phyloP scores from a whole-genome alignment of 1,140 invertebrate species.

The Nasonia longicornis region DNA sequence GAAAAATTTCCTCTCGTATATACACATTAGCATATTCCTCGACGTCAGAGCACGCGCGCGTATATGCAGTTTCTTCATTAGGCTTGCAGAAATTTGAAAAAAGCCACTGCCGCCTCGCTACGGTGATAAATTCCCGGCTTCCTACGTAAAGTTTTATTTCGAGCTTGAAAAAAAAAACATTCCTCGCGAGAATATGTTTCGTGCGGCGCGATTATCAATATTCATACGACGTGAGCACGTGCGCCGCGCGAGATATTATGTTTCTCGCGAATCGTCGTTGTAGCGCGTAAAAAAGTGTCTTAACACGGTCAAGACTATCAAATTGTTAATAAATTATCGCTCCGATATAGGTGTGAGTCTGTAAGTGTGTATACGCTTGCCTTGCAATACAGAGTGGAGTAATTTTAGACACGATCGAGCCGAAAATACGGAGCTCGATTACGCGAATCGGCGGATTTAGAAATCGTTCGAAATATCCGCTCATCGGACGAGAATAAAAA shows the following conservation, averaged over 20 bases:
- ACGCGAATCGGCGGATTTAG: too few species aligned
- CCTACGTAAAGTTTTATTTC: constrained; percentile 3
- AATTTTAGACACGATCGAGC: neutral
- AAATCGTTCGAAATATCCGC: too few species aligned
- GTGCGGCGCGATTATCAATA: neutral
- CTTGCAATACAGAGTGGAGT: neutral
- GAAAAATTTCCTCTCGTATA: neutral
- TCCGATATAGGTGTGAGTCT: neutral
- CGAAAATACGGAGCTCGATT: neutral
- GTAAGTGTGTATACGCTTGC: neutral
- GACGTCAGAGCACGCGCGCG: too few species aligned
- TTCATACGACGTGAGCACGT: neutral
- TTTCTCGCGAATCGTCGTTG: neutral
- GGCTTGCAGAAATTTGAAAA: constrained; percentile 3
- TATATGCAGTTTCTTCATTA: neutral
- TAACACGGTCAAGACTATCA: neutral
- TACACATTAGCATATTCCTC: neutral
- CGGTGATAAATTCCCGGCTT: neutral
- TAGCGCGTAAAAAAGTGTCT: too few species aligned
- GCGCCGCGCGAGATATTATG: too few species aligned
- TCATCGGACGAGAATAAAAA: too few species aligned
- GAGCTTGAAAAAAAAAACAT: neutral
- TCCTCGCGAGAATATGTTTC: neutral
- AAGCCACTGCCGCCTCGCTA: neutral
- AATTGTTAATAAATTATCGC: neutral